A percentile compares a stretch with the other conserved stretches of the same genome.
These are phyloP conservation scores for Aplysina aerophoba DNA, from an alignment of 37 sponge, comb jelly and placozoan species.

Conservation along the genomic window DNA sequence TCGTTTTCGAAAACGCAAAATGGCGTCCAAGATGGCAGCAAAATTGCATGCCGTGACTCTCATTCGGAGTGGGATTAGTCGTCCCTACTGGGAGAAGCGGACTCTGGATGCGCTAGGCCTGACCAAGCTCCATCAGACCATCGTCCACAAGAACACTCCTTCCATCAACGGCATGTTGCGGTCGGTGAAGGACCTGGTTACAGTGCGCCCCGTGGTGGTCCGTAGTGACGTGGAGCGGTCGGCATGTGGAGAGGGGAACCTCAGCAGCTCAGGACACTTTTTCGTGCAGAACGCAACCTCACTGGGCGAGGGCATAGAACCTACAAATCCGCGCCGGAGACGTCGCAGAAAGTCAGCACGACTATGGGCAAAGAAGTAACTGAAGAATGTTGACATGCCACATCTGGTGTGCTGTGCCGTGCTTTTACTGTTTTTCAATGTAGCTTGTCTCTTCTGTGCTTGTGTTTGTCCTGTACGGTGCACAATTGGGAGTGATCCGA, in stretches of 20 bases:
- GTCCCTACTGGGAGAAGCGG: slow-evolving; percentile 80
- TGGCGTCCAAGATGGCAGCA: slow-evolving; percentile 34
- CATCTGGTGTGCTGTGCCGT: no score
- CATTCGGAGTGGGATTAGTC: slow-evolving; percentile 79
- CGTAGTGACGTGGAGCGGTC: slow-evolving; percentile 73
- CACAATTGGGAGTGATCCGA: no score
- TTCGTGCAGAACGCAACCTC: slow-evolving; percentile 22
- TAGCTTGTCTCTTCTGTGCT: no score
- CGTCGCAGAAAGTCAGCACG: slow-evolving; percentile 5
- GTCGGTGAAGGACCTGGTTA: slow-evolving; percentile 70
- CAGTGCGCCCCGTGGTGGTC: slow-evolving; percentile 65
- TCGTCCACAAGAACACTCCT: slow-evolving; percentile 84
- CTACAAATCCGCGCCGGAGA: slow-evolving; percentile 12
- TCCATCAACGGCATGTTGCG: slow-evolving; percentile 69
- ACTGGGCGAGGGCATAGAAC: background rate
- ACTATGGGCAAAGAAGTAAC: background rate
- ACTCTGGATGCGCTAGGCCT: slow-evolving; percentile 74
- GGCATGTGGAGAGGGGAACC: slow-evolving; percentile 44
- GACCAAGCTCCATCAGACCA: slow-evolving; percentile 70
- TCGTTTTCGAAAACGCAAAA: background rate
- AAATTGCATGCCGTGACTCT: slow-evolving; percentile 81
- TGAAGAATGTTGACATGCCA: background rate
- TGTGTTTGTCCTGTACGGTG: no score
- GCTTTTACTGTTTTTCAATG: no score
- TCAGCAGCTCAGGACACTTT: slow-evolving; percentile 51